phyloP scores from a whole-genome alignment of 2,888 invertebrate genomes.

The Autographa pulchrina region DNA sequence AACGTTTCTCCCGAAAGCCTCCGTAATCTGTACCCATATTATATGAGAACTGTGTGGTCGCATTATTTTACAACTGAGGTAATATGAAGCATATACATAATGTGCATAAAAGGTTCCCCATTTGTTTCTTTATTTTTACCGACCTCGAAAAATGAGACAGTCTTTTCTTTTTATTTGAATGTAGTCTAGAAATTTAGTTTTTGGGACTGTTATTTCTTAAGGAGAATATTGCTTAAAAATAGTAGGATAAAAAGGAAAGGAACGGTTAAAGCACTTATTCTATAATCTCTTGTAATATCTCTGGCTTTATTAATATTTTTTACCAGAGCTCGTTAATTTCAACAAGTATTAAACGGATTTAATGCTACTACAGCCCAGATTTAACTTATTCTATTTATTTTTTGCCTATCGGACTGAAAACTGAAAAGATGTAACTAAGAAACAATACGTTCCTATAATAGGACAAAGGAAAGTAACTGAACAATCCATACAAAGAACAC shows the following conservation, averaged over 20 bases:
- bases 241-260: neutral
- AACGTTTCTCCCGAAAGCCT: slow-evolving; percentile 41
- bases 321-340: neutral
- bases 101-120: slow-evolving; percentile 1
- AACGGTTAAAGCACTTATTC: neutral
- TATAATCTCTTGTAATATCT: neutral
- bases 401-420: too few species aligned
- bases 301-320: too few species aligned
- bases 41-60: slow-evolving; percentile 37
- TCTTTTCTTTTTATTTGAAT: neutral
- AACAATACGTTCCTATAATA: neutral
- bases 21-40: slow-evolving; percentile 44
- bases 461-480: slow-evolving; percentile 1
- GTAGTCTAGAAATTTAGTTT: neutral
- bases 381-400: too few species aligned
- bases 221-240: neutral
- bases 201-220: neutral
- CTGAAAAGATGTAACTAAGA: too few species aligned
- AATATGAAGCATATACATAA: slow-evolving; percentile 25
- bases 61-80: slow-evolving; percentile 34
- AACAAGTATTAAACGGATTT: neutral
- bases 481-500: slow-evolving; percentile 24
- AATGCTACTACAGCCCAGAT: neutral
- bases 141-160: neutral
- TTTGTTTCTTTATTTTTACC: neutral